Percentiles rank a stretch among this genome's conserved stretches.
phyloP scores from a whole-genome alignment of 2,113 vertebrate genomes.

The Steatornis caripensis region DNA sequence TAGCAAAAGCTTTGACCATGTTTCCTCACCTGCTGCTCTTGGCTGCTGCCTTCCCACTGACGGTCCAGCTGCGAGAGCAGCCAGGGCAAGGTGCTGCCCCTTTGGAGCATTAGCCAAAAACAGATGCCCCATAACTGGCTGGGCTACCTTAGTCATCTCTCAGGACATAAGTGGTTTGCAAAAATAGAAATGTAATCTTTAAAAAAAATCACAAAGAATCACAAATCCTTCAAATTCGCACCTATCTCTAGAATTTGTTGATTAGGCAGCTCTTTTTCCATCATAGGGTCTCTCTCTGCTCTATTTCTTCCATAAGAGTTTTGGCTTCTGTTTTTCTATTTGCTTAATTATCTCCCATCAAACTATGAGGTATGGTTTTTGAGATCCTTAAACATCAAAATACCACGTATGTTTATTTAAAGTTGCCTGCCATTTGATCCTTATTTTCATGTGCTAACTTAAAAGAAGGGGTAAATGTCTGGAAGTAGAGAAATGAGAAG shows the following conservation, averaged over 20 bases:
- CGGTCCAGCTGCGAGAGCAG: neutral
- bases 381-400: neutral
- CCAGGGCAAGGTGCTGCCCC: neutral
- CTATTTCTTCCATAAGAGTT: neutral
- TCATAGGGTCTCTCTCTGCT: neutral
- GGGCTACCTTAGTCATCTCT: neutral
- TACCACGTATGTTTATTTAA: neutral
- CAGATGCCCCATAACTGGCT: neutral
- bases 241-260: neutral
- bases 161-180: neutral
- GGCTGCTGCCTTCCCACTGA: neutral
- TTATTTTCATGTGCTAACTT: neutral
- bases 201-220: neutral
- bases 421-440: neutral
- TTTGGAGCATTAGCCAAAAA: neutral
- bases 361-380: neutral
- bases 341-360: conserved; percentile 25
- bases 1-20: neutral
- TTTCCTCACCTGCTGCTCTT: neutral
- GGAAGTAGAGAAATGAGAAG: neutral
- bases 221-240: neutral
- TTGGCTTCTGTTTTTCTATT: neutral
- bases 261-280: neutral
- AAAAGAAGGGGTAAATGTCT: conserved; percentile 7
- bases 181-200: neutral